Evolutionary conservation across 1,140 invertebrate genomes (phyloP), one percentile per base, ranked within the genome.

Genomic region (Xylocopa sonorina): DNA sequence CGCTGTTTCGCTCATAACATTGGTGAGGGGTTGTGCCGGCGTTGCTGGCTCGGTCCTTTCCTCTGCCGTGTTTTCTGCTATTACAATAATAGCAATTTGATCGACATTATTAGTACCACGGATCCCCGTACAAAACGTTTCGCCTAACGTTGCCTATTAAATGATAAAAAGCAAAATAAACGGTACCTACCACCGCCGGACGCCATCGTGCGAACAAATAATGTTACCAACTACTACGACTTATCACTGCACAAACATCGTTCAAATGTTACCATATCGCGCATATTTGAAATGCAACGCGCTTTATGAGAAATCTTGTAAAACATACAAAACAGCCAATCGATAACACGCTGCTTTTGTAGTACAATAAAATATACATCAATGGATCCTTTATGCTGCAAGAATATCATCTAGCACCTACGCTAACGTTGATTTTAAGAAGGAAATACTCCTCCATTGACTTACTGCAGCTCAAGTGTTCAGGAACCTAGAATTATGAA

Each of bases 1-100:
- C 53, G 89, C 86, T 46, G 85, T 78, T 67, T 91, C 90, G 67
- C 89, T 87, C 58, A 87, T 83, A 78, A 87, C 89, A 90, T 91
- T 91, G 73, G 87, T 51, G 51, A 82, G 74, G 48, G 86, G 84
- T 78, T 88, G 86, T 76, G 82, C 80, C 24, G 88, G 80, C 24
- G 81, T 81, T 0, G 83, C 46, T 71, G 84, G 58, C 72, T 89
- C 88, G 21, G 75, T 88, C 67, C 87, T 79, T 66, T 88, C 88
- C 46, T 89, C 88, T 12, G 81, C 71, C 12, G 81, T 78, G 34
- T 82, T 89, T 57, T 90, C 89, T 87, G 62, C 38, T 32, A 53
- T 81, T 58, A 62, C 6, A 72, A 79, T 64, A 66, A 75, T 24
- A 78, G 72, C 14, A 41, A 21, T 32, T 32, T 55, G 27, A 34